Evolutionary conservation across 2,888 invertebrate species (phyloP).

Genomic region (Galeruca laticollis): DNA sequence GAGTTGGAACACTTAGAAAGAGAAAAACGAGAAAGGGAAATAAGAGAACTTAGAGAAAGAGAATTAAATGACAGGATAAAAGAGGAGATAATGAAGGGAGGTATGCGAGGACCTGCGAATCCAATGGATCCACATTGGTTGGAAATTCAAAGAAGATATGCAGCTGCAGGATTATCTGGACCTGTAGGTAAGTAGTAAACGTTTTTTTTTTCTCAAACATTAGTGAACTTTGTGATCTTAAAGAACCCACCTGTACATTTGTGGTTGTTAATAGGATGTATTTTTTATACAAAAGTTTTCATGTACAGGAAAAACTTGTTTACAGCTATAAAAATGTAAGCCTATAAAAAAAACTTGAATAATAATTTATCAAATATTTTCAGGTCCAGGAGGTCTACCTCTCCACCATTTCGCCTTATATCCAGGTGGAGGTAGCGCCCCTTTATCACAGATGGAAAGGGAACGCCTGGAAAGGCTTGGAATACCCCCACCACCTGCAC

Average conservation of each 20-base stretch:
- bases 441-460: slow-evolving; percentile 84
- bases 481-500: slow-evolving; percentile 74
- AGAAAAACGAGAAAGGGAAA: slow-evolving; percentile 81
- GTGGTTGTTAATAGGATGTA: no score
- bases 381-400: slow-evolving; percentile 68
- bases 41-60: slow-evolving; percentile 82
- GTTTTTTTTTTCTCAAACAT: no score
- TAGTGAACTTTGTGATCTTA: no score
- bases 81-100: slow-evolving; percentile 85
- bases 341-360: not conserved
- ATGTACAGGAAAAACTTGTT: no score
- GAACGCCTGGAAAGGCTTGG: slow-evolving; percentile 89
- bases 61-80: slow-evolving; percentile 88
- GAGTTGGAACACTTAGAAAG: slow-evolving; percentile 78
- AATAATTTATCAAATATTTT: slow-evolving; percentile 9
- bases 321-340: not conserved
- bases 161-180: slow-evolving; percentile 65
- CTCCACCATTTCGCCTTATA: slow-evolving; percentile 81
- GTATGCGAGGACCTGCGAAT: slow-evolving; percentile 65
- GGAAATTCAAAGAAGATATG: slow-evolving; percentile 85
- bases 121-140: slow-evolving; percentile 83
- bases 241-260: no score
- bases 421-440: slow-evolving; percentile 77
- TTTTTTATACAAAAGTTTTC: not conserved
- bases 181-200: slow-evolving; percentile 57